Evolutionary conservation across 2,888 invertebrate genomes (phyloP), one percentile per base, ranked within the genome.

Genomic region (Lasioglossum morio): DNA sequence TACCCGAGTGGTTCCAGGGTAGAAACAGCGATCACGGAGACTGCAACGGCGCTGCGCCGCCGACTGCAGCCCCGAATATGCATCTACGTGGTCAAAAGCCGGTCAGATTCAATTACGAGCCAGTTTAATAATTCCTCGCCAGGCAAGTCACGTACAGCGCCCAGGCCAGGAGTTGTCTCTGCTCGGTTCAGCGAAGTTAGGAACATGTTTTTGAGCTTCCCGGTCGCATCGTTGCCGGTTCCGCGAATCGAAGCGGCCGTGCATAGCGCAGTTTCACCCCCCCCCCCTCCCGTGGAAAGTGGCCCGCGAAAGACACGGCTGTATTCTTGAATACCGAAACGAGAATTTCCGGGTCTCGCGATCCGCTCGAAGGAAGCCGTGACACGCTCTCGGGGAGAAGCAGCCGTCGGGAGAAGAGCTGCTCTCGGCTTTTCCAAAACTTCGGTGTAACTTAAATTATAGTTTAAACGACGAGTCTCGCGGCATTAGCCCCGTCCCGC

Each of bases 81-180:
- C 86, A 84, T 89, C 89, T 92, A 91, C 92, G 90, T 92, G 92
- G 91, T 90, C 91, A 88, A 92, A 92, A 91, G 89, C 90, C 88
- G 89, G 90, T 91, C 92, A 90, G 90, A 93, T 93, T 93, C 93
- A 91, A 93, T 92, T 93, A 93, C 91, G 88, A 77, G 76, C 81
- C 85, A 84, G 91, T 91, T 93, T 92, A 93, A 93, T 93, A 92
- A 93, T 93, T 90, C 90, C 88, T 81, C 87, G 78, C 81, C 77
- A 89, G 87, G 89, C 90, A 87, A 91, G 92, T 91, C 91, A 90
- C 92, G 91, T 87, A 88, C 69, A 75, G 77, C 69, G 48, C 82
- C 79, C 77, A 74, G 84, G 85, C 63, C 84, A 83, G 84, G 76
- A 83, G 82, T 79, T 81, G 79, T 72, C 75, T 72, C 82, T 30